These are phyloP conservation scores for Oncorhynchus mykiss DNA, from an alignment of 2,113 vertebrate genomes.

Conservation along the genomic window DNA sequence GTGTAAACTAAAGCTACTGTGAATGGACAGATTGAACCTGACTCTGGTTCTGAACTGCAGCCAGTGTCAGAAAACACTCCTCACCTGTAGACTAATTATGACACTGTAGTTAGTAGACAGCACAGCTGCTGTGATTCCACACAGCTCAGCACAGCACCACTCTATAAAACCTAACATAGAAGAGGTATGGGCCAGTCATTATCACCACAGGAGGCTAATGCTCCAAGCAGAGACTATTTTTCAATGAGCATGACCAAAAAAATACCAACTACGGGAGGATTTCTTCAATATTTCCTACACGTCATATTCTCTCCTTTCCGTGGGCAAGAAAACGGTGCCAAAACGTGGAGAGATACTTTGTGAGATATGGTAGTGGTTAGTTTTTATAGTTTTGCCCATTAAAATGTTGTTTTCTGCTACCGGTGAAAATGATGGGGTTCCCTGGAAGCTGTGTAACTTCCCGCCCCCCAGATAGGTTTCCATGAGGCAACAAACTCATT, in stretches of 20 bases:
- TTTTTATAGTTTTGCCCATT: constrained; percentile 40
- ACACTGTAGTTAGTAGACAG: constrained; percentile 12
- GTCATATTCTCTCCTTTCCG: constrained; percentile 53
- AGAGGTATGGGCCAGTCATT: constrained; percentile 34
- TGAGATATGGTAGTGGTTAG: constrained; percentile 42
- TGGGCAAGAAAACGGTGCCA: constrained; percentile 40
- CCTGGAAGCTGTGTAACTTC: constrained; percentile 43
- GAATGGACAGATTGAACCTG: too few relatives aligned
- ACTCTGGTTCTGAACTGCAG: too few relatives aligned
- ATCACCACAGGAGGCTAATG: constrained; percentile 34
- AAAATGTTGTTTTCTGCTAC: constrained; percentile 45
- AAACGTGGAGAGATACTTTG: constrained; percentile 29
- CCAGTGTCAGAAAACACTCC: background rate
- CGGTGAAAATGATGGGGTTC: constrained; percentile 49
- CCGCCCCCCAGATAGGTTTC: constrained; percentile 37
- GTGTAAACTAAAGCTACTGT: too few relatives aligned
- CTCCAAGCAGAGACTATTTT: constrained; percentile 18
- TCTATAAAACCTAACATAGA: constrained; percentile 34
- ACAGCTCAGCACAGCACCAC: constrained; percentile 14
- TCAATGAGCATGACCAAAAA: constrained; percentile 23
- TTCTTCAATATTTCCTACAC: constrained; percentile 51
- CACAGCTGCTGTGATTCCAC: constrained; percentile 38
- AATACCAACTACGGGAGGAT: constrained; percentile 17
- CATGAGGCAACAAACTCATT: constrained; percentile 29
- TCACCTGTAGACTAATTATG: constrained; percentile 34